Conservation (phyloP, 2,113 vertebrate species). For the Thamnophis sirtalis region DNA sequence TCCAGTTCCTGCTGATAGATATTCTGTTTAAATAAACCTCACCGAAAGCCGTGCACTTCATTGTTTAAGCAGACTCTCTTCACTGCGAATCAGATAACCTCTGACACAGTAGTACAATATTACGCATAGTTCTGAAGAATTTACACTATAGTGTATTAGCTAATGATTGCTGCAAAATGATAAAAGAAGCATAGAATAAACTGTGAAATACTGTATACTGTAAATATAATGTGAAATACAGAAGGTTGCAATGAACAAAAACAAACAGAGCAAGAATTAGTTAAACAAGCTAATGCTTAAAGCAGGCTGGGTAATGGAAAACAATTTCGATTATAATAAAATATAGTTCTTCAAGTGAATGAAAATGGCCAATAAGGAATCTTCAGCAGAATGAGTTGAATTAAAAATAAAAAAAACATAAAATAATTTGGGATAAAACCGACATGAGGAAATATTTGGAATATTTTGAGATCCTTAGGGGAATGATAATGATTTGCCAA, state of each 20-base stretch:
- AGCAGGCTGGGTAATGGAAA: not conserved
- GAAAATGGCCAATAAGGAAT: not conserved
- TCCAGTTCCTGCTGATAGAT: not conserved
- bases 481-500: not conserved
- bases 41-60: not conserved
- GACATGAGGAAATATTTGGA: not conserved
- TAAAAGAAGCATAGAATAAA: not conserved
- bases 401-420: not conserved
- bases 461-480: not conserved
- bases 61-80: not conserved
- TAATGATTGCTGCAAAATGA: not conserved
- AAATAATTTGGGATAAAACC: not conserved
- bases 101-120: not conserved
- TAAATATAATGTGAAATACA: not conserved
- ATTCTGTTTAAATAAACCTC: not conserved
- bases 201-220: not conserved
- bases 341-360: not conserved
- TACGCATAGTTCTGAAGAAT: not conserved
- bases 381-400: not conserved
- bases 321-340: not conserved
- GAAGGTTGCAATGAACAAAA: not conserved
- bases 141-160: not conserved
- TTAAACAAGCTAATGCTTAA: not conserved
- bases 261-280: not conserved
- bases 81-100: not conserved